Base-by-base conservation (phyloP, 2,888 invertebrate genomes). In the Athalia cordata region DNA sequence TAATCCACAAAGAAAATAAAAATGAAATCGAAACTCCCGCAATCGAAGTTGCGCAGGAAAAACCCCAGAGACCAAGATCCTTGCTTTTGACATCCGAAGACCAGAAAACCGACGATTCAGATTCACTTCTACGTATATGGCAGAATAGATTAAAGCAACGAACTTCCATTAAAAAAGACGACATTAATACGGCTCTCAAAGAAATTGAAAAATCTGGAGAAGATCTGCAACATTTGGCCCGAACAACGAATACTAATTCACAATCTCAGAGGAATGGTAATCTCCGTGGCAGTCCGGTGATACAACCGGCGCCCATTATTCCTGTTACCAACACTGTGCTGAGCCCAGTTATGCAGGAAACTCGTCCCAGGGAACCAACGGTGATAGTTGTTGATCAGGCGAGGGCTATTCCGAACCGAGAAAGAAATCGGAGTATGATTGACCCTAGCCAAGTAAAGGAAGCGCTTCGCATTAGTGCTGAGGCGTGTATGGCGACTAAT, bases 141-240 rank as follows among this genome's bases (percentile, higher is more conserved):
- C 94, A 95, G 86, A 94, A 94, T 76, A 92, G 94, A 88, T 89
- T 95, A 70, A 94, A 94, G 87, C 89, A 87, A 55, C 91, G 91
- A 88, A 83, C 85, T 0, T 84, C 85, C n/a, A 83, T 84, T 55
- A 85, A 86, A 5, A 85, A 87, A 13, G 83, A 83, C 76, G 88
- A 89, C 43, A 87, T 88, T 8, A 89, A 89, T n/a, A 85, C 87
- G 5, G 90, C 90, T 4, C 80, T 90, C 7, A 88, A 90, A 3
- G 88, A 91, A 52, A 90, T 90, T 5, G 83, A 88, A 0, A 88
- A 89, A 65, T 88, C 90, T 7, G 90, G 89, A 0, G 90, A 91
- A 67, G 91, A 91, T 77, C 84, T 91, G n/a, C 90, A 91, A 75
- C 87, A 88, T 49, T 79, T 90, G 6, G 91, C 92, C 85, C 91